A percentile compares a stretch with the other conserved stretches of the same genome.
Evolutionary conservation across 2,888 invertebrate species (phyloP).

Genomic region (Dryocosmus kuriphilus): DNA sequence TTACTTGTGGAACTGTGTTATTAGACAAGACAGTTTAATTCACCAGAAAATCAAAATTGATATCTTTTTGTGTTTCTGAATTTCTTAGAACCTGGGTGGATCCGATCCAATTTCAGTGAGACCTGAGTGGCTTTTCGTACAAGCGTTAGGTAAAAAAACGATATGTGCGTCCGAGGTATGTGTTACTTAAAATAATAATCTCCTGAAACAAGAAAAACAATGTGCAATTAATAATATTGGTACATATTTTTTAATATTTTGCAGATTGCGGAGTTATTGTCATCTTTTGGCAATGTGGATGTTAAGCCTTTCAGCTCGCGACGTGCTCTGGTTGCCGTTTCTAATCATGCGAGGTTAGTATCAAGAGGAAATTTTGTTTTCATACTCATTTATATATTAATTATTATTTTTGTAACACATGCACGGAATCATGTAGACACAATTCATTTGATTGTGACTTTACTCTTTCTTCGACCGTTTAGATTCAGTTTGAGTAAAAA

Average conservation of each 20-base stretch:
- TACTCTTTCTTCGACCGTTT: too few species aligned
- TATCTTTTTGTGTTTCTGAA: slow-evolving; percentile 27
- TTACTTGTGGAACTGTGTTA: too few species aligned
- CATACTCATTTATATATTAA: neutral
- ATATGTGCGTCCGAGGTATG: slow-evolving; percentile 58
- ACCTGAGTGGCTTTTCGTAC: slow-evolving; percentile 79
- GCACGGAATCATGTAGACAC: too few species aligned
- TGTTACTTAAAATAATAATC: neutral
- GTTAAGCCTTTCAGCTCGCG: slow-evolving; percentile 79
- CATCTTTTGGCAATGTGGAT: slow-evolving; percentile 83
- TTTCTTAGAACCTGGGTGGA: slow-evolving; percentile 78
- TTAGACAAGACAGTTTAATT: too few species aligned
- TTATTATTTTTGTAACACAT: neutral
- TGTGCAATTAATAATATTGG: too few species aligned
- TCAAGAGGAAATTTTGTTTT: neutral
- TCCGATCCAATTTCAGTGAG: slow-evolving; percentile 78
- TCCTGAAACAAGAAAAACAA: neutral
- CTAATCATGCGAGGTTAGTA: slow-evolving; percentile 81
- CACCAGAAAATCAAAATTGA: neutral
- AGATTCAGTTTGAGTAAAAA: too few species aligned
- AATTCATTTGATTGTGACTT: too few species aligned
- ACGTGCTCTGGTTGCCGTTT: slow-evolving; percentile 82
- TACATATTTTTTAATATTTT: slow-evolving; percentile 16
- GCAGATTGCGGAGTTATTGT: slow-evolving; percentile 81
- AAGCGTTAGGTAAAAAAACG: slow-evolving; percentile 61